Conservation (phyloP, 2,888 invertebrate species). For the Mallateleia sp. region DNA sequence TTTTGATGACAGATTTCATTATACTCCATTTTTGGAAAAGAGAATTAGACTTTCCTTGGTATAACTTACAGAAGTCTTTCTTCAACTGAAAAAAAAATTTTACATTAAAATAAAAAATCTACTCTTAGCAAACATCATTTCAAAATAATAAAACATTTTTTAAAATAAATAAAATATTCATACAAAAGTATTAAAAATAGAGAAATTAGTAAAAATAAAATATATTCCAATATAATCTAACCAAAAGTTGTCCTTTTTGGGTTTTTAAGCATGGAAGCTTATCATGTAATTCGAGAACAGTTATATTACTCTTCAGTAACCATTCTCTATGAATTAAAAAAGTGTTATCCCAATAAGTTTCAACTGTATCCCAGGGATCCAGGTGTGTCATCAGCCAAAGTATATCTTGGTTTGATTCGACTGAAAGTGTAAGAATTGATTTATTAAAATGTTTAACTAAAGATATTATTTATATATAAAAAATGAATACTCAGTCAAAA, state of each 20-base stretch:
- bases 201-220: background rate
- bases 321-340: background rate
- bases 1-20: background rate
- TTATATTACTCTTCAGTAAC: constrained; percentile 1
- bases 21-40: background rate
- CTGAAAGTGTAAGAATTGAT: background rate
- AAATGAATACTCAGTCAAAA: too few relatives aligned
- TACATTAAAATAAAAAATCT: background rate
- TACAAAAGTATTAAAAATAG: background rate
- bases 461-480: too few relatives aligned
- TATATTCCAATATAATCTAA: background rate
- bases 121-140: background rate
- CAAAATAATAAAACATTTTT: too few relatives aligned
- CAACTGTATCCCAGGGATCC: constrained; percentile 7
- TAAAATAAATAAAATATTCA: background rate
- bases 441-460: too few relatives aligned
- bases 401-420: background rate
- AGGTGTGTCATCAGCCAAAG: background rate
- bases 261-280: background rate
- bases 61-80: background rate
- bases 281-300: background rate
- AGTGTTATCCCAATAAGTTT: background rate
- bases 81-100: background rate
- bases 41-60: background rate
- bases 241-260: background rate